Conservation (phyloP, 2,113 vertebrate genomes). For the Oenanthe oenanthe region DNA sequence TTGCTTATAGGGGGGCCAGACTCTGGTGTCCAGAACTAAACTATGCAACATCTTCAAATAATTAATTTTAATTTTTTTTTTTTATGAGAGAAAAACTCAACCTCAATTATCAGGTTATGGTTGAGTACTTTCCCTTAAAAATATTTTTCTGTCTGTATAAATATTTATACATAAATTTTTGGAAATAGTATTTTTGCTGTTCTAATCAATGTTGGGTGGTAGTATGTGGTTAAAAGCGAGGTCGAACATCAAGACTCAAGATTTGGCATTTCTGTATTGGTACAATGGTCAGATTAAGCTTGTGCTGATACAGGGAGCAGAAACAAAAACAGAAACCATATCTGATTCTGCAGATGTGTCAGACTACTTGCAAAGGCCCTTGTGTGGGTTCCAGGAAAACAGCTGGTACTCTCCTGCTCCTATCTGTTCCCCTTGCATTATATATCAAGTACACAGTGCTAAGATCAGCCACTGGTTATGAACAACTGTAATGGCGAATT, state of each 20-base stretch:
- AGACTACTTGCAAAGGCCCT: background rate
- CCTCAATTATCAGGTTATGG: background rate
- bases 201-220: background rate
- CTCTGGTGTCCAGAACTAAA: background rate
- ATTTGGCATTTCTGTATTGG: background rate
- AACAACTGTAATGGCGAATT: background rate
- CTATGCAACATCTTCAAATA: accelerated
- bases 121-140: background rate
- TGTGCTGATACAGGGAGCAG: background rate
- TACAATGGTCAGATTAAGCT: background rate
- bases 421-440: background rate
- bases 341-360: background rate
- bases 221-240: background rate
- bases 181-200: background rate
- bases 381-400: background rate
- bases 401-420: background rate
- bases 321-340: background rate
- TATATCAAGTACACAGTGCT: background rate
- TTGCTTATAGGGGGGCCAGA: background rate
- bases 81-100: background rate
- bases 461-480: background rate
- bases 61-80: accelerated
- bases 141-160: background rate
- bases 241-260: background rate
- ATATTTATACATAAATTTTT: background rate